These are phyloP conservation scores for Cantharis rustica DNA, from an alignment of 2,888 invertebrate genomes.

Conservation along the genomic window DNA sequence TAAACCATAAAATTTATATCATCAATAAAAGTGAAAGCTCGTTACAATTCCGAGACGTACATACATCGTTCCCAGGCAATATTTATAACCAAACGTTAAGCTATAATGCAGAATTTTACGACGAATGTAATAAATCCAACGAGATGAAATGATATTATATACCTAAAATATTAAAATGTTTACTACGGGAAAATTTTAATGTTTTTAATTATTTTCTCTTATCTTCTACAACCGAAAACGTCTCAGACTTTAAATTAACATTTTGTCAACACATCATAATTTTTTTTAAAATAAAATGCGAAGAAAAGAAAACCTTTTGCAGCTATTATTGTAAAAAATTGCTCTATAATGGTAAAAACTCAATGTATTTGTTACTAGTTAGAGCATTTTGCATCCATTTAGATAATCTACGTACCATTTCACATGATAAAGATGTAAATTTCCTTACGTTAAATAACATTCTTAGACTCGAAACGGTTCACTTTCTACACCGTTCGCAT, in stretches of 20 bases:
- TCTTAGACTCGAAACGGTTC: background rate
- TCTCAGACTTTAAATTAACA: conserved; percentile 10
- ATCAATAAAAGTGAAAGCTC: conserved; percentile 30
- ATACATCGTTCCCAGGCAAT: conserved; percentile 23
- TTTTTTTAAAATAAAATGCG: background rate
- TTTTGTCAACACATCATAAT: conserved; percentile 10
- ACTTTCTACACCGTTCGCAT: conserved; percentile 6
- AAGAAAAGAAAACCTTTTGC: background rate
- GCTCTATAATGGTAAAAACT: background rate
- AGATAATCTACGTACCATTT: conserved; percentile 9
- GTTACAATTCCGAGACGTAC: conserved; percentile 33
- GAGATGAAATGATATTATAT: conserved; percentile 48
- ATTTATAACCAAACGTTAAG: conserved; percentile 41
- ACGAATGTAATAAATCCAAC: conserved; percentile 51
- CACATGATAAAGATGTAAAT: conserved; percentile 14
- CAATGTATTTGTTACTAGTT: conserved; percentile 9
- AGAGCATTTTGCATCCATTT: conserved; percentile 6
- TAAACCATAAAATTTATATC: conserved; percentile 27
- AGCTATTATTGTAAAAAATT: background rate
- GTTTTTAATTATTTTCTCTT: conserved; percentile 21
- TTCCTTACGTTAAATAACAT: conserved; percentile 9
- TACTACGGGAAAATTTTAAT: conserved; percentile 10
- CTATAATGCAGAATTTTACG: conserved; percentile 46
- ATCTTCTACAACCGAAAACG: conserved; percentile 6
- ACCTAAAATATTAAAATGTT: conserved; percentile 46